Conservation (phyloP, 2,113 vertebrate species). For the Oncorhynchus keta region DNA sequence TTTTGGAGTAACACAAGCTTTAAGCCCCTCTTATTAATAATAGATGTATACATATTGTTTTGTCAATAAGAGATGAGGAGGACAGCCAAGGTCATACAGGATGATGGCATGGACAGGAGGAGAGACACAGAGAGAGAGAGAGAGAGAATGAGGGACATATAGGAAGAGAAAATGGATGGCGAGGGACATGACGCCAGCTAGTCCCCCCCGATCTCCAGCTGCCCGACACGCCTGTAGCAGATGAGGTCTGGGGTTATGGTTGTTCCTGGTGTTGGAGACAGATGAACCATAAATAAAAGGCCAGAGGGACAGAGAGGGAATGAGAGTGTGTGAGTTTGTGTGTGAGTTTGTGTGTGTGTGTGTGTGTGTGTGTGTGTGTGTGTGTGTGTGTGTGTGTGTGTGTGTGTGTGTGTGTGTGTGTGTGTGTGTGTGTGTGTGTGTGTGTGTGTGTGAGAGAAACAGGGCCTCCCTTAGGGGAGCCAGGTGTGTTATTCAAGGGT, state of each 20-base stretch:
- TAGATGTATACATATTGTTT: constrained; percentile 45
- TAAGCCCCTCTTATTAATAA: constrained; percentile 34
- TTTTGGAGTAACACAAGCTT: constrained; percentile 8
- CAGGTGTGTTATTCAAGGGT: constrained; percentile 24
- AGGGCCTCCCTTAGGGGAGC: neutral
- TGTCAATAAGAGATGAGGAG: constrained; percentile 20
- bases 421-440: too few species aligned
- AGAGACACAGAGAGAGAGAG: too few species aligned
- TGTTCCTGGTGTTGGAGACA: too few species aligned
- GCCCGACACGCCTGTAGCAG: too few species aligned
- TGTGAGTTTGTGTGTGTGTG: too few species aligned
- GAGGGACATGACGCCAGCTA: neutral
- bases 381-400: too few species aligned
- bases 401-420: too few species aligned
- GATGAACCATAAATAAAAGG: too few species aligned
- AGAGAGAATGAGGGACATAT: neutral
- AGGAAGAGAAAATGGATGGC: neutral
- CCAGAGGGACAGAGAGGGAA: too few species aligned
- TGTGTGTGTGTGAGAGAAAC: neutral
- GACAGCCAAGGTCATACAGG: constrained; percentile 23
- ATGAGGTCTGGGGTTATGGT: too few species aligned
- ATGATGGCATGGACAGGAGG: neutral
- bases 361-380: neutral
- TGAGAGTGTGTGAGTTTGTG: too few species aligned
- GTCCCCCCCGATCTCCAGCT: neutral